Evolutionary conservation across 1,140 invertebrate species (phyloP), one percentile per base, ranked within the genome.

Genomic region (Heliconius himera): DNA sequence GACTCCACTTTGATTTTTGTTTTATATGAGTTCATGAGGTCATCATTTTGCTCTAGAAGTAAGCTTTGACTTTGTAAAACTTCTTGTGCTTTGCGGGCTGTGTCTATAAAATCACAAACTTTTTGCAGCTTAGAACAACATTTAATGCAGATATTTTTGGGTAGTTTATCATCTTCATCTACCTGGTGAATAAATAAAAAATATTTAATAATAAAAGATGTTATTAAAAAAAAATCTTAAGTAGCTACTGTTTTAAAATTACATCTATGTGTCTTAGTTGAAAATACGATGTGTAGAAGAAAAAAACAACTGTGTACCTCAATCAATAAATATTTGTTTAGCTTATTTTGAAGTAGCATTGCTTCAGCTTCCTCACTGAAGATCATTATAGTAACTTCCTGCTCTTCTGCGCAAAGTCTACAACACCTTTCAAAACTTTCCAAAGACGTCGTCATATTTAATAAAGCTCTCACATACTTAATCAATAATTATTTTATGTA

Each of bases 141-240:
- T 80, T 87, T 84, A 16, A 94, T 90, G 79, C 94, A 95, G 85
- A 95, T 94, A 84, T 92, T 94, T 89, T 95, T 95, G 11, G 94
- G 94, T 82, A 95, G 84, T 79, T 89, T 91, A 71, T 95, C 94
- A 83, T 94, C 88, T 83, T 91, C 87, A 73, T 91, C 89, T 73
- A 95, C 89, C 94, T 95, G 83, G 36, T 91, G 90, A 85, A 81
- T 49, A 41, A 56, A 22, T 38, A 71, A n/a, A 71, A 11, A 71
- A 71, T 38, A 38, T 71, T 33, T 26, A 38, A 26, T 2, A 6
- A 72, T 29, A 29, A 29, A 66, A 29, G 3, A 13, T 26, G 60
- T 66, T 6, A 66, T 66, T 66, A 29, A 26, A 73, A 78, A 46
- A 13, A 77, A 70, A 71, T 20, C 2, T 51, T 20, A 51, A 16